Evolutionary conservation across 2,113 vertebrate genomes (phyloP), one percentile per base, ranked within the genome.

Genomic region (Athene cunicularia): DNA sequence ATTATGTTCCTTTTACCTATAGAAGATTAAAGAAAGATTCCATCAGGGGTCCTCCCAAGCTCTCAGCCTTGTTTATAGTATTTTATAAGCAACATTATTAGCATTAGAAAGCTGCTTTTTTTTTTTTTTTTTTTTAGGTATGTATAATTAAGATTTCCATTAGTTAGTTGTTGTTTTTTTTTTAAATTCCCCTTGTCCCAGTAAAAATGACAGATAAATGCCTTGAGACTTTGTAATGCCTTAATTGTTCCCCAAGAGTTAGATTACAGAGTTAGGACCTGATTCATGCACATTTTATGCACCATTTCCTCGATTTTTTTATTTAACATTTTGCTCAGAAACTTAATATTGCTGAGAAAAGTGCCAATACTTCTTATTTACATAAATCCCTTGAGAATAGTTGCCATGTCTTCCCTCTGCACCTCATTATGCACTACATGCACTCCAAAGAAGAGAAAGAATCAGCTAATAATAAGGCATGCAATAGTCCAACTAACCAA

Each of bases 181-280:
- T 85, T 76, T 95, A 17, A 94, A 97, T 95, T 97, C 67, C 41
- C 74, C 24, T 37, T 96, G 59, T 93, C 64, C 72, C 73, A 92
- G 86, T 97, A 97, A 97, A 98, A 97, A 77, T 97, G 95, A 96
- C 81, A 98, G 95, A 95, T 70, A 97, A 88, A 93, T 89, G 92
- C 63, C 72, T 93, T 95, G 93, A 98, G 88, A 97, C 67, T 93
- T 82, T 66, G 80, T 87, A 98, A 94, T 94, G 62, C 50, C 60
- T 97, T 97, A 97, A 95, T 96, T 97, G 85, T 86, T 97, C 72
- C 85, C 92, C 90, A 79, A 95, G 75, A 96, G 70, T 96, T 97
- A 98, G 58, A 97, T 96, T 97, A 92, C 58, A 79, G 32, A 95
- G 63, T 89, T 89, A 96, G 52, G 63, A 81, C 53, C 73, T 94